Conservation (phyloP, 2,888 invertebrate species). For the Melieria omissa region DNA sequence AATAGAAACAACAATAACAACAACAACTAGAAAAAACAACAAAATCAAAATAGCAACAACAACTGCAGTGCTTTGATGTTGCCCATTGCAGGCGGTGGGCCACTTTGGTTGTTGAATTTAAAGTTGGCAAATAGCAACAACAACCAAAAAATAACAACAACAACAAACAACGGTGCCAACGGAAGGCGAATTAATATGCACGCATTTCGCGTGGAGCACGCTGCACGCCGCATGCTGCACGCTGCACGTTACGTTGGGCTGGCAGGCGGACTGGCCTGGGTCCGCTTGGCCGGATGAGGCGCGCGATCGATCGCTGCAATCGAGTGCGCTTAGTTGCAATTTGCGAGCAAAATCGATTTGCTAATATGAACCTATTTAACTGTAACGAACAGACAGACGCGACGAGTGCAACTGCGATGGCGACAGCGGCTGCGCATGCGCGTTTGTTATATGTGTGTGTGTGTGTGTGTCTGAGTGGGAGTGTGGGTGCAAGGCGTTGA, state of each 20-base stretch:
- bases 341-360: too few species aligned
- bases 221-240: neutral
- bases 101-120: too few species aligned
- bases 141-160: too few species aligned
- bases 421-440: too few species aligned
- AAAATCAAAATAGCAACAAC: neutral
- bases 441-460: neutral
- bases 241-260: neutral
- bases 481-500: neutral
- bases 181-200: slow-evolving; percentile 58
- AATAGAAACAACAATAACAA: slow-evolving; percentile 19
- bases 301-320: too few species aligned
- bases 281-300: too few species aligned
- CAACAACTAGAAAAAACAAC: neutral
- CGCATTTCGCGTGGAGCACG: slow-evolving; percentile 51
- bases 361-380: neutral
- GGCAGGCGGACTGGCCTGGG: neutral
- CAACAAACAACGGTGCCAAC: neutral
- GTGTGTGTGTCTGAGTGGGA: neutral
- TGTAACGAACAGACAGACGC: neutral
- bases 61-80: neutral
- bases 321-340: too few species aligned
- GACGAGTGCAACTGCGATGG: too few species aligned
- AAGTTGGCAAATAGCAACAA: neutral
- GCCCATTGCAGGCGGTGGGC: too few species aligned